Evolutionary conservation across 2,797 vertebrate genomes (phyloP), one percentile per base, ranked within the genome.

Genomic region (Cheirogaleus major): DNA sequence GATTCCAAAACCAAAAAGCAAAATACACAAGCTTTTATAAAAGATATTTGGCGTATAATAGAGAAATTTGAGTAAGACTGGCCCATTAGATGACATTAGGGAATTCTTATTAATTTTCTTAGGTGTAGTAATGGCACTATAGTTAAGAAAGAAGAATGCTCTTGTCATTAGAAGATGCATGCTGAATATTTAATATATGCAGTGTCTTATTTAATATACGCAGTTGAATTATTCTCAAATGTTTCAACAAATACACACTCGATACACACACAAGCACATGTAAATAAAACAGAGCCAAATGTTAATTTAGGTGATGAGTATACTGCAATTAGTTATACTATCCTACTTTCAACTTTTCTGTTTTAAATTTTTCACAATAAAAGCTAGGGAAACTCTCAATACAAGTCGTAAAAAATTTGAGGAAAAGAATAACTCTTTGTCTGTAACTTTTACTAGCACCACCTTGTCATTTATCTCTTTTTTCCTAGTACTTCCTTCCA

Each of bases 261-360:
- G 61, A 78, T 57, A 41, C 14, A 70, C 10, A 89, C 5, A 59
- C 18, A 59, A 84, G 18, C 20, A 86, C 32, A 48, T 2, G 87
- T 27, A 84, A 90, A 84, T 57, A 70, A 85, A 89, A 52, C 57
- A 80, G 30, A 70, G n/a, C 25, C 92, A 91, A 89, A 59, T 69
- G 32, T 48, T 73, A 85, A 82, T 25, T 75, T 87, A 63, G 35
- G 3, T 81, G 13, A 78, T 8, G 11, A 25, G 23, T 41, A 70
- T 65, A 57, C 17, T 11, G 25, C 14, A 69, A 69, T 89, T 94
- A 89, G 10, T 69, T 90, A 23, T 3, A 73, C 15, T 57, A 86
- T 9, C 79, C n/a, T 63, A 63, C 63, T 81, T 80, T 52, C 67
- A 90, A 69, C 11, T 61, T 80, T 76, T 55, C 65, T 48, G 32